A percentile compares a stretch with the other conserved stretches of the same genome.
Conservation (phyloP, 1,140 invertebrate genomes). For the Aplysia californica region DNA sequence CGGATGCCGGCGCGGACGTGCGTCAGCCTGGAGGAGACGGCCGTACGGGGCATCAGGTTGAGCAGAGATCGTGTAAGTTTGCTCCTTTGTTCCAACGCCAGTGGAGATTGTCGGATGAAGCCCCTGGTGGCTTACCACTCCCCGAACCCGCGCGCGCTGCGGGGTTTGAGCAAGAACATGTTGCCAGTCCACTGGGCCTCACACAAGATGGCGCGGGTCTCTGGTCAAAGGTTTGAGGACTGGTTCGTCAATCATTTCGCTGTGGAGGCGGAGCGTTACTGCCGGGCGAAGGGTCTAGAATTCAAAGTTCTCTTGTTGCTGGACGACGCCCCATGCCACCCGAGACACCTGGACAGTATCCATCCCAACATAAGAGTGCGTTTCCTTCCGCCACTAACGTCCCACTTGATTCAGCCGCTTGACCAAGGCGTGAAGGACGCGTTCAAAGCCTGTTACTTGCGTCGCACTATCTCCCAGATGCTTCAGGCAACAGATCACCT, state of each 20-base stretch:
- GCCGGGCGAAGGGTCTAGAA: background rate
- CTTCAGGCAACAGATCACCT: too few relatives aligned
- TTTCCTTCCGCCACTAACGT: background rate
- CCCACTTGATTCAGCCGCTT: background rate
- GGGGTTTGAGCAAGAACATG: background rate
- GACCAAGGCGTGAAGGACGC: background rate
- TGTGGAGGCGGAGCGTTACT: background rate
- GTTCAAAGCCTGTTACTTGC: background rate
- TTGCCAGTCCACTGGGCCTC: background rate
- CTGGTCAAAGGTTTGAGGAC: background rate
- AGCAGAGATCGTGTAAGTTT: background rate
- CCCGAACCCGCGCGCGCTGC: background rate
- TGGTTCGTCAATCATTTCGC: slow-evolving; percentile 2
- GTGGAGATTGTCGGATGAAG: background rate
- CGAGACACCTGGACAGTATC: background rate
- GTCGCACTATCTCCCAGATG: too few relatives aligned
- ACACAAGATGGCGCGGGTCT: background rate
- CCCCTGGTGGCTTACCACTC: background rate
- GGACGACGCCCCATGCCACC: background rate
- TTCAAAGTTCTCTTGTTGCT: background rate
- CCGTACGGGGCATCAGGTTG: background rate
- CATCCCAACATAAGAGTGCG: background rate
- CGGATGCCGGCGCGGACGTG: background rate
- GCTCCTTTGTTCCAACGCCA: background rate
- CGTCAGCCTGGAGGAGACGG: background rate